Percentiles rank a stretch among this genome's conserved stretches.
Evolutionary conservation across 2,797 vertebrate species (phyloP).

Genomic region (Cuculus canorus): DNA sequence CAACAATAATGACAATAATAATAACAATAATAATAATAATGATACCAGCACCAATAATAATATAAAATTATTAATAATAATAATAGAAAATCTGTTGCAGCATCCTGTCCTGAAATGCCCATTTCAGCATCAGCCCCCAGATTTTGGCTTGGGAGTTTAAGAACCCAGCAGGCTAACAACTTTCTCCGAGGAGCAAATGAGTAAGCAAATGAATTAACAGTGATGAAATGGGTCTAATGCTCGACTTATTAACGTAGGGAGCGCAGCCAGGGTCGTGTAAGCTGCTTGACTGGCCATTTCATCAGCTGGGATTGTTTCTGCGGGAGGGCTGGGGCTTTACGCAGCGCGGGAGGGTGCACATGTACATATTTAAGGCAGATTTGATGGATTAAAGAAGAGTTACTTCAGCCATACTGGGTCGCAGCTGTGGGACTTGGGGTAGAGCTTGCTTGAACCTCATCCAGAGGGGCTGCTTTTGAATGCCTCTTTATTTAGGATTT

Average conservation of each 20-base stretch:
- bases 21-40: too few species aligned
- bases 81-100: background rate
- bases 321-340: conserved; percentile 52
- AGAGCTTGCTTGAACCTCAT: background rate
- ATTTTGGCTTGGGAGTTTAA: conserved; percentile 2
- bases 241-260: conserved; percentile 61
- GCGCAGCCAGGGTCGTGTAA: conserved; percentile 67
- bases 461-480: background rate
- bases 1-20: too few species aligned
- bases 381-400: conserved; percentile 31
- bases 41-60: too few species aligned
- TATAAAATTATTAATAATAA: too few species aligned
- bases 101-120: background rate
- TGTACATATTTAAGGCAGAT: conserved; percentile 70
- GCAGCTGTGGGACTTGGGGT: background rate
- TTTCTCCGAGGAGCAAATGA: conserved; percentile 76
- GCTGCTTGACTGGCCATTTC: conserved; percentile 84
- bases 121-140: background rate
- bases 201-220: conserved; percentile 82
- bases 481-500: background rate
- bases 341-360: background rate
- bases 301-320: conserved; percentile 76
- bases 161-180: conserved; percentile 73
- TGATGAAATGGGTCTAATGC: conserved; percentile 75
- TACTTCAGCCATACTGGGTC: background rate